A percentile compares a stretch with the other conserved stretches of the same genome.
These are phyloP conservation scores for Platichthys stellatus DNA, from an alignment of 2,113 vertebrate species.

Conservation along the genomic window DNA sequence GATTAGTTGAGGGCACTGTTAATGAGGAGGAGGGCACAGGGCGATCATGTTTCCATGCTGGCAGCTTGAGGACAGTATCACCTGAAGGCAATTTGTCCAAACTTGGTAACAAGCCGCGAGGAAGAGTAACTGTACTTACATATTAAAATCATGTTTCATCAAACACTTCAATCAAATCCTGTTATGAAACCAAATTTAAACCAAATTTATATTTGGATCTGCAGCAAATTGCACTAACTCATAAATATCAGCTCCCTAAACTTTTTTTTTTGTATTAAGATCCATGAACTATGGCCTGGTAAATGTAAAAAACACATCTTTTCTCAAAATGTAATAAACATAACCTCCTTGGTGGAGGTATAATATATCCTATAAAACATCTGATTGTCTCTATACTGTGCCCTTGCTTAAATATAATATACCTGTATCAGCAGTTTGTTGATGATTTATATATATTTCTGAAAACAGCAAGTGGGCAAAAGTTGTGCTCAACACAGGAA, in stretches of 20 bases:
- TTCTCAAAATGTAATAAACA: too few relatives aligned
- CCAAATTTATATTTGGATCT: too few relatives aligned
- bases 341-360: neutral
- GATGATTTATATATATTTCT: conserved; percentile 14
- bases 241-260: too few relatives aligned
- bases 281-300: too few relatives aligned
- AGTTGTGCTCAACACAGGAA: conserved; percentile 24
- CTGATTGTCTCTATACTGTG: neutral
- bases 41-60: conserved; percentile 42
- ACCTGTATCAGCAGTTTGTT: conserved; percentile 12
- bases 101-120: conserved; percentile 35
- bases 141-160: neutral
- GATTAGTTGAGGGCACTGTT: conserved; percentile 63
- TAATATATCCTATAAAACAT: neutral
- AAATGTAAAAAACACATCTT: too few relatives aligned
- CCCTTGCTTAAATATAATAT: neutral
- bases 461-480: conserved; percentile 26
- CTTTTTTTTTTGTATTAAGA: too few relatives aligned
- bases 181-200: too few relatives aligned
- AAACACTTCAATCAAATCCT: neutral
- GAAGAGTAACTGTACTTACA: conserved; percentile 28
- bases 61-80: conserved; percentile 35
- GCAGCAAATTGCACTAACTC: too few relatives aligned
- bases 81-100: conserved; percentile 52
- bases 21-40: conserved; percentile 55